Evolutionary conservation across 2,797 vertebrate genomes (phyloP).

Genomic region (Muscicapa comitata): DNA sequence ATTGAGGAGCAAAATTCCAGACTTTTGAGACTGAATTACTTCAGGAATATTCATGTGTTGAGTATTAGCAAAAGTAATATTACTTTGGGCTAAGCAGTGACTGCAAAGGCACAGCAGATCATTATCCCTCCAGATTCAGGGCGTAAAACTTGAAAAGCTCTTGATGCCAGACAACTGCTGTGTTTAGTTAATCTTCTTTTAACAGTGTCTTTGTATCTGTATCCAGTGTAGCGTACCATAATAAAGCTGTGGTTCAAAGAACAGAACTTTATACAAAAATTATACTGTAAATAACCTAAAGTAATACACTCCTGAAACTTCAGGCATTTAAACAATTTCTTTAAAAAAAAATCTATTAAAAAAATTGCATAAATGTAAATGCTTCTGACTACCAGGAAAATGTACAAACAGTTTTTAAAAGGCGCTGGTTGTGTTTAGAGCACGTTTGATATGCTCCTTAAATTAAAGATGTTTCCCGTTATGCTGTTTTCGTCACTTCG

Average conservation of each 20-base stretch:
- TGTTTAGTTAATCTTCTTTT: constrained; percentile 73
- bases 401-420: constrained; percentile 71
- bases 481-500: constrained; percentile 43
- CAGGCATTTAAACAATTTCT: constrained; percentile 75
- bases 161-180: constrained; percentile 78
- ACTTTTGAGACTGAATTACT: constrained; percentile 72
- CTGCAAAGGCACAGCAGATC: constrained; percentile 83
- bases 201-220: constrained; percentile 81
- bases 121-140: constrained; percentile 75
- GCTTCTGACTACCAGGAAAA: constrained; percentile 76
- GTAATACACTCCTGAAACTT: constrained; percentile 73
- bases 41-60: constrained; percentile 72
- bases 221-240: constrained; percentile 87
- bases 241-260: constrained; percentile 82
- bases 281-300: constrained; percentile 77
- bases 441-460: constrained; percentile 60
- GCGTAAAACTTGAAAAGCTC: constrained; percentile 74
- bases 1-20: constrained; percentile 70
- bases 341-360: constrained; percentile 72
- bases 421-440: constrained; percentile 74
- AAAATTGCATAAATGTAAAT: constrained; percentile 78
- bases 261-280: constrained; percentile 78
- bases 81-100: constrained; percentile 83
- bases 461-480: constrained; percentile 43
- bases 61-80: constrained; percentile 76